Evolutionary conservation across 2,113 vertebrate genomes (phyloP).

Genomic region (Xiphophorus maculatus): DNA sequence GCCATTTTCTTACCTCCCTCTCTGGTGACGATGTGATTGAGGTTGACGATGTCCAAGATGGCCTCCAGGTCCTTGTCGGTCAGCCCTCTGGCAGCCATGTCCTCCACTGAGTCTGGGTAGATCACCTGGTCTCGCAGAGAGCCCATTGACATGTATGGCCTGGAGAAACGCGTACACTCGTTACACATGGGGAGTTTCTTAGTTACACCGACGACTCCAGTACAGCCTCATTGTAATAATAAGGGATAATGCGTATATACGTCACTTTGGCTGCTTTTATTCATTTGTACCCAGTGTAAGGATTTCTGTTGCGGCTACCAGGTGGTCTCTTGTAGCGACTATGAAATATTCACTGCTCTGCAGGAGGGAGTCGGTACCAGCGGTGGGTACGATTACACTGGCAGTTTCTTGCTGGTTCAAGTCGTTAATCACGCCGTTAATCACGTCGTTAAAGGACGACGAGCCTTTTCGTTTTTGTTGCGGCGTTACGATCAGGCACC

Average conservation of each 20-base stretch:
- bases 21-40: slow-evolving; percentile 95
- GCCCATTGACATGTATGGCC: slow-evolving; percentile 98
- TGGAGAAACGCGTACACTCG: slow-evolving; percentile 56
- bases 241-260: not conserved
- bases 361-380: slow-evolving; percentile 34
- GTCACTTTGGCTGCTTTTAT: not conserved
- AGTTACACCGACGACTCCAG: not conserved
- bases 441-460: too few species aligned
- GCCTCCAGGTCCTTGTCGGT: slow-evolving; percentile 88
- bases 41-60: slow-evolving; percentile 91
- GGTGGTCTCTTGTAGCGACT: slow-evolving; percentile 38
- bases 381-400: slow-evolving; percentile 25
- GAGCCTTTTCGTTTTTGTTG: too few species aligned
- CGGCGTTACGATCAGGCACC: too few species aligned
- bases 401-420: not conserved
- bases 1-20: slow-evolving; percentile 87
- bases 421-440: too few species aligned
- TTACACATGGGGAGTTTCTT: not conserved
- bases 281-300: not conserved
- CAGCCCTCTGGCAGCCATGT: slow-evolving; percentile 90
- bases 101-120: slow-evolving; percentile 93
- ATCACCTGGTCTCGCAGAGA: slow-evolving; percentile 96
- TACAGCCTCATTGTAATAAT: not conserved
- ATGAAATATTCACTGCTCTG: slow-evolving; percentile 76
- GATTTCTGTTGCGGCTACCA: slow-evolving; percentile 45